phyloP scores from a whole-genome alignment of 2,113 vertebrate genomes.

The Cygnus atratus region DNA sequence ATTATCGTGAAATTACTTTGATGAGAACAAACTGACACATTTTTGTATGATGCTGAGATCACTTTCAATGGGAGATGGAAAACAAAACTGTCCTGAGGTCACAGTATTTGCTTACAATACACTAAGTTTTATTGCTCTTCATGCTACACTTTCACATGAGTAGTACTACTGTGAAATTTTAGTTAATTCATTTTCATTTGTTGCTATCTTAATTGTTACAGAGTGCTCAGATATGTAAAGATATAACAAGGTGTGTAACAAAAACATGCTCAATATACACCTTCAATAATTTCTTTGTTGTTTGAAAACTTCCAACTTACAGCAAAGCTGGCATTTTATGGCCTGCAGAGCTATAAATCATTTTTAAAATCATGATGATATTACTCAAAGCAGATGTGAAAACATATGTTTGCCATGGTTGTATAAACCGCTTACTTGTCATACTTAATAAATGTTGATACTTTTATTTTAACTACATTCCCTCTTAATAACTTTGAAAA shows the following conservation, averaged over 20 bases:
- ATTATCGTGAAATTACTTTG: not conserved
- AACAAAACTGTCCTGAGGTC: not conserved
- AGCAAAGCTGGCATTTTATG: slow-evolving; percentile 74
- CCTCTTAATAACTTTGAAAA: slow-evolving; percentile 69
- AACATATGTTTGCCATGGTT: slow-evolving; percentile 78
- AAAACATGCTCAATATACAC: not conserved
- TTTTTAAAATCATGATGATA: slow-evolving; percentile 80
- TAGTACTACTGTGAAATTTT: not conserved
- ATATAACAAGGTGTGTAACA: not conserved
- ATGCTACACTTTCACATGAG: not conserved
- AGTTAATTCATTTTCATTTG: not conserved
- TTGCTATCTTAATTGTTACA: not conserved
- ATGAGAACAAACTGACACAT: not conserved
- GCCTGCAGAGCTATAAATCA: slow-evolving; percentile 78
- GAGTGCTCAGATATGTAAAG: not conserved
- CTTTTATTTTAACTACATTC: slow-evolving; percentile 67
- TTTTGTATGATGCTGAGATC: not conserved
- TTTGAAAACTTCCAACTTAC: slow-evolving; percentile 64
- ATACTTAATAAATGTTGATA: slow-evolving; percentile 76
- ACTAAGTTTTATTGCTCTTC: not conserved
- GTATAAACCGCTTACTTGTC: slow-evolving; percentile 76
- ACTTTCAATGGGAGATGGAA: not conserved
- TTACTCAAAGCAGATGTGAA: slow-evolving; percentile 83
- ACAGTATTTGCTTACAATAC: not conserved
- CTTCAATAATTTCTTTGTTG: slow-evolving; percentile 71